These are phyloP conservation scores for Gallinago solitaria DNA, from an alignment of 2,797 vertebrate species.

Conservation along the genomic window DNA sequence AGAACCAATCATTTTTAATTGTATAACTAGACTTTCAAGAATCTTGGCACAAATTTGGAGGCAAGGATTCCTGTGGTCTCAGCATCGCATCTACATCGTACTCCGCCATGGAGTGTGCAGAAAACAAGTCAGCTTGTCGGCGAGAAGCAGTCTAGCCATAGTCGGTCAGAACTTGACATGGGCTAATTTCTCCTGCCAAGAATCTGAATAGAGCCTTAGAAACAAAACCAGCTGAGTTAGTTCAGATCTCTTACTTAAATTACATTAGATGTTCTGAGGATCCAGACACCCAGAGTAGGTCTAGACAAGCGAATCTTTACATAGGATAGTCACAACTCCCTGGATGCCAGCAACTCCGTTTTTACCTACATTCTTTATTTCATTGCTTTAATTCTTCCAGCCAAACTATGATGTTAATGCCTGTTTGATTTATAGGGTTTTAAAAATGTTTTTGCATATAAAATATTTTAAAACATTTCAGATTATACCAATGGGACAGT, in stretches of 20 bases:
- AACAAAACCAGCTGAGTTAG: not conserved
- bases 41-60: not conserved
- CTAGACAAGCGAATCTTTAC: not conserved
- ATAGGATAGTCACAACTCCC: not conserved
- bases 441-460: not conserved
- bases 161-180: not conserved
- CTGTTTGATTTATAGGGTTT: not conserved
- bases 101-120: not conserved
- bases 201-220: not conserved
- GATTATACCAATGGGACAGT: not conserved
- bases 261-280: not conserved
- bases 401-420: not conserved
- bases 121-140: not conserved
- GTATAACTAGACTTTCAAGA: not conserved
- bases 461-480: not conserved
- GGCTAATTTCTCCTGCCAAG: not conserved
- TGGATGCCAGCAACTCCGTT: not conserved
- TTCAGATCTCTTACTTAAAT: not conserved
- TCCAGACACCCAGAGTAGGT: not conserved
- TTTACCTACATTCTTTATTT: not conserved
- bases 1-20: not conserved
- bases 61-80: not conserved
- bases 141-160: not conserved
- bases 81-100: not conserved
- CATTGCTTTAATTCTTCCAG: not conserved